A percentile compares a stretch with the other conserved stretches of the same genome.
These are phyloP conservation scores for Carlito syrichta DNA, from an alignment of 2,113 vertebrate genomes.

Conservation along the genomic window DNA sequence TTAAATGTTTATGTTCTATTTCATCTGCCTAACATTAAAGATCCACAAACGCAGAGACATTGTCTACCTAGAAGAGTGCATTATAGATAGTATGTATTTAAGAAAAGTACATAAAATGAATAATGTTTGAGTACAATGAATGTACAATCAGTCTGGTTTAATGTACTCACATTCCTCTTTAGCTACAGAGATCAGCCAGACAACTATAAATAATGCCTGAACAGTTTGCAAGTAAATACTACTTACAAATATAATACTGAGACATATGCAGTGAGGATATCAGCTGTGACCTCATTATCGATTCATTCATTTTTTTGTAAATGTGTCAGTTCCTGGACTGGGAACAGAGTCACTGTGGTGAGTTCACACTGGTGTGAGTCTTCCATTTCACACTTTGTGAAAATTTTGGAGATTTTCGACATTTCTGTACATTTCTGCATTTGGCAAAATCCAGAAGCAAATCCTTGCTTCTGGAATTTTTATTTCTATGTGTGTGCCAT, in stretches of 20 bases:
- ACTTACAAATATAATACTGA: not conserved
- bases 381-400: accelerated
- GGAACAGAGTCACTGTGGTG: too few relatives aligned
- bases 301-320: not conserved
- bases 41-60: not conserved
- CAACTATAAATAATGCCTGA: not conserved
- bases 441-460: not conserved
- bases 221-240: not conserved
- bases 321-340: not conserved
- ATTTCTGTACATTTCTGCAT: not conserved
- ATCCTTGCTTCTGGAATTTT: not conserved
- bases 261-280: not conserved
- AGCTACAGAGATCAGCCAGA: not conserved
- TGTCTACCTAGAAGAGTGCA: not conserved
- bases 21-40: not conserved
- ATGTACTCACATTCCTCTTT: not conserved
- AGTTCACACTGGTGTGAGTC: accelerated
- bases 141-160: not conserved
- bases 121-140: not conserved
- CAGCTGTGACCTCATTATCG: not conserved
- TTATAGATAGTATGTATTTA: not conserved
- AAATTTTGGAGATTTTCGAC: not conserved
- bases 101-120: not conserved
- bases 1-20: not conserved
- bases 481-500: not conserved